Evolutionary conservation across 2,113 vertebrate genomes (phyloP), one percentile per base, ranked within the genome.

Genomic region (Pachyramphus minor): DNA sequence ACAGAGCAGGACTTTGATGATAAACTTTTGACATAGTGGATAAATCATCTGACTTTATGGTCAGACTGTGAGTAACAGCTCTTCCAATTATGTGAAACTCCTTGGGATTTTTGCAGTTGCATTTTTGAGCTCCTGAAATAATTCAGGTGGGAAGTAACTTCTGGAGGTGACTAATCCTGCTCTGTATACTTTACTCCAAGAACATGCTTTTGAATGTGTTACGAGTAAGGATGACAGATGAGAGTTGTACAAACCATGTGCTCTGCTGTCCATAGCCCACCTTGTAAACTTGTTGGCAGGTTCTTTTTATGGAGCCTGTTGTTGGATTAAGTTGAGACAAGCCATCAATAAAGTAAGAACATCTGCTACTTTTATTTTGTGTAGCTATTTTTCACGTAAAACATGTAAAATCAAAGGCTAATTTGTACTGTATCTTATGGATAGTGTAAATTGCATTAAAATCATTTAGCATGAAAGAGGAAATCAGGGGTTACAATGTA

Each of bases 351-450:
- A 69, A 79, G 55, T 77, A 96, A 77, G 41, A 93, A 8, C 50
- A 50, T 83, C 49, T 44, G 7, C 44, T 64, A 49, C 39, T 87
- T 97, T 95, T 95, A 96, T 96, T 97, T 81, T 77, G 9, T 87
- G 37, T 82, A 84, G 62, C 31, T 75, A 12, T 75, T 93, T 86
- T 85, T 89, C 42, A 45, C 0, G 0, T 90, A 82, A 66, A 77
- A 67, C 77, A 49, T 30, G 37, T 82, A 87, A 94, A 93, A 58
- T 47, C 42, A 55, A 62, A 60, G 28, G 5, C 50, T 87, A 45
- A 55, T 74, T 83, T 67, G 33, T 66, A 52, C 12, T 3, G 5
- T 47, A 35, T 93, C 63, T 62, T 69, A 33, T 21, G 5, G 33
- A 66, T 84, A 68, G 64, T 84, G 45, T 49, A 68, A 84, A 95